Base-by-base conservation (phyloP, 2,888 invertebrate genomes). In the Neria commutata region DNA sequence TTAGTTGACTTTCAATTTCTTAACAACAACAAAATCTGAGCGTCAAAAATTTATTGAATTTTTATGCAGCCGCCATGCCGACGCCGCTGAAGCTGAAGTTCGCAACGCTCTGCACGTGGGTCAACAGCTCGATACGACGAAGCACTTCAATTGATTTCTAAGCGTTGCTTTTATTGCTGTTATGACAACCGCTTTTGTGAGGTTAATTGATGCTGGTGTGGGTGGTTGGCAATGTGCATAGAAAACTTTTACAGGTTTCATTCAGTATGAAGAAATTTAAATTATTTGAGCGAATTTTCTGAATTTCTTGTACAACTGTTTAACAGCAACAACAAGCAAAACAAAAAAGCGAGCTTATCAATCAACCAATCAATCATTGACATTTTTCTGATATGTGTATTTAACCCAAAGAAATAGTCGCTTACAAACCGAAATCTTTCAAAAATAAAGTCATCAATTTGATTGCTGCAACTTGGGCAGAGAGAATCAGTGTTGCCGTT, bases 321-420 rank as follows among this genome's bases (percentile, higher is more conserved):
- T n/a, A n/a, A n/a, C n/a, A n/a, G n/a, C n/a, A n/a, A n/a, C n/a
- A n/a, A n/a, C n/a, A n/a, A n/a, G n/a, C n/a, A n/a, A n/a, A n/a
- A n/a, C n/a, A n/a, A n/a, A n/a, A n/a, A n/a, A n/a, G n/a, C n/a
- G n/a, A n/a, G n/a, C 59, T 67, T 70, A 74, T 72, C 72, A 72
- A 72, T 72, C 72, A 71, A 74, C 74, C 72, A 72, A 72, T 72
- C 72, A 71, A 67, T 4, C 60, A 60, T 54, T 70, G 70, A 67
- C 70, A 70, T 65, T 57, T n/a, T n/a, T n/a, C n/a, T 56, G 60
- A 49, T 64, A 42, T n/a, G 37, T 37, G 59, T 71, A 70, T 69
- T 72, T 70, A 72, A 72, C 54, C 48, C 48, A 40, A 40, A 37
- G 24, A 65, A 42, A 42, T 19, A 17, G 42, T 14, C 6, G n/a